Evolutionary conservation across 2,797 vertebrate species (phyloP).

Genomic region (Gambusia yucatana): DNA sequence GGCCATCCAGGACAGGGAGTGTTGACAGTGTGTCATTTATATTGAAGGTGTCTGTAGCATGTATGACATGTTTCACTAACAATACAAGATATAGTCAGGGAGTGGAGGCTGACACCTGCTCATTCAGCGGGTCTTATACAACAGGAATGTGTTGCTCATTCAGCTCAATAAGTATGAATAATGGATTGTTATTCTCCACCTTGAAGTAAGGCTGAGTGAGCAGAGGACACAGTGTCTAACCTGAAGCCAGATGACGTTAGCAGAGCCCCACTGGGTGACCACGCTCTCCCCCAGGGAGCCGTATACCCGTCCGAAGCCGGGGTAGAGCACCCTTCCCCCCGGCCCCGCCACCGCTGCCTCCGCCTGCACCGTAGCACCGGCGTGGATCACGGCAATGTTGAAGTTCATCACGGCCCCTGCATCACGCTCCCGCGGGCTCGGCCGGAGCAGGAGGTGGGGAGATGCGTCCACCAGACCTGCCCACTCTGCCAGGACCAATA

Average conservation of each 20-base stretch:
- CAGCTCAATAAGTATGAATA: conserved; percentile 78
- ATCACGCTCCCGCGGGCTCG: conserved; percentile 82
- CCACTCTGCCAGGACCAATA: conserved; percentile 87
- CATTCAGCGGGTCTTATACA: conserved; percentile 43
- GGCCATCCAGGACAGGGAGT: conserved; percentile 19
- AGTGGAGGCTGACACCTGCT: conserved; percentile 33
- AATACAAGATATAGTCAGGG: conserved; percentile 52
- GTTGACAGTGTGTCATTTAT: conserved; percentile 44
- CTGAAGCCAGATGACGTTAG: conserved; percentile 87
- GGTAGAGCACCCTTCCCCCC: conserved; percentile 82
- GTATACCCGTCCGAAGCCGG: conserved; percentile 82
- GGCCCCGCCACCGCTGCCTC: conserved; percentile 80
- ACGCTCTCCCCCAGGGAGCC: conserved; percentile 85
- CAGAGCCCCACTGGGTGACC: conserved; percentile 85
- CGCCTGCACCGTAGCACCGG: conserved; percentile 78
- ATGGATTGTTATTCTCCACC: conserved; percentile 64
- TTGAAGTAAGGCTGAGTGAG: conserved; percentile 60
- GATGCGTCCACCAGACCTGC: conserved; percentile 84
- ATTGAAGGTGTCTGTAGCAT: conserved; percentile 43
- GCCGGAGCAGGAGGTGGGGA: conserved; percentile 89
- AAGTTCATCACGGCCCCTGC: conserved; percentile 90
- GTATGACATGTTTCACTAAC: conserved; percentile 42
- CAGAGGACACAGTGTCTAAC: conserved; percentile 71
- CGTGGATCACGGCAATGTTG: conserved; percentile 91
- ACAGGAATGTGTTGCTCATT: conserved; percentile 64